Conservation (phyloP, 2,113 vertebrate genomes). For the Talpa occidentalis region DNA sequence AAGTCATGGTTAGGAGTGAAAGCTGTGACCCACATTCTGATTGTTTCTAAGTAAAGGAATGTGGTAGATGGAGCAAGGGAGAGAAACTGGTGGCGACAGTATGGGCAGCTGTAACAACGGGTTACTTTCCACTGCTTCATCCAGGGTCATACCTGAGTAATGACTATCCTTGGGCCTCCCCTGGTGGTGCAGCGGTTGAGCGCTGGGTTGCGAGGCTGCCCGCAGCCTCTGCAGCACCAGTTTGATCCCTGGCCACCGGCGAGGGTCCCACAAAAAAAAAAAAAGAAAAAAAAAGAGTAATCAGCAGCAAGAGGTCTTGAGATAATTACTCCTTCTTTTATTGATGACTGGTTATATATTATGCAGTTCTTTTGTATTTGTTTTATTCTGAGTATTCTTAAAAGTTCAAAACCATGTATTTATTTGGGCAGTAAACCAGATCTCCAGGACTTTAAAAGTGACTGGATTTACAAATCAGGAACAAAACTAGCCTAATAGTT, state of each 20-base stretch:
- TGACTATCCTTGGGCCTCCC: slow-evolving; percentile 30
- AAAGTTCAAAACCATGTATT: slow-evolving; percentile 21
- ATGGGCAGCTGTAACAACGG: slow-evolving; percentile 28
- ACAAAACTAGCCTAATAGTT: slow-evolving; percentile 44
- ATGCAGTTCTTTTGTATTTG: slow-evolving; percentile 12
- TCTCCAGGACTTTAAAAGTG: slow-evolving; percentile 15
- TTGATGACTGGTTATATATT: neutral
- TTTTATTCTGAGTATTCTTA: neutral
- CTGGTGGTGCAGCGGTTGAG: no score
- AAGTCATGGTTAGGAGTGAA: slow-evolving; percentile 27
- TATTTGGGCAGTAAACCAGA: slow-evolving; percentile 42
- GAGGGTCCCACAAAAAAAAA: no score
- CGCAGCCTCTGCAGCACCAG: no score
- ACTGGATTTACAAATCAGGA: slow-evolving; percentile 42
- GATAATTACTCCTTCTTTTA: slow-evolving; percentile 8
- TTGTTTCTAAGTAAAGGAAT: slow-evolving; percentile 36
- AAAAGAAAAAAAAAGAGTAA: no score
- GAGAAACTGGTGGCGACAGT: slow-evolving; percentile 46
- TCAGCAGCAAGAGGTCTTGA: slow-evolving; percentile 18
- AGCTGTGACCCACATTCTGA: neutral
- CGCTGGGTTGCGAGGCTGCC: no score
- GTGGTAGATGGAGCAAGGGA: neutral
- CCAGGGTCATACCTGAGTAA: slow-evolving; percentile 25
- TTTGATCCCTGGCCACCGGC: no score
- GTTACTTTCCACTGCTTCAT: slow-evolving; percentile 41